These are phyloP conservation scores for Thripadectes ignobilis DNA, from an alignment of 2,797 vertebrate species.

Conservation along the genomic window DNA sequence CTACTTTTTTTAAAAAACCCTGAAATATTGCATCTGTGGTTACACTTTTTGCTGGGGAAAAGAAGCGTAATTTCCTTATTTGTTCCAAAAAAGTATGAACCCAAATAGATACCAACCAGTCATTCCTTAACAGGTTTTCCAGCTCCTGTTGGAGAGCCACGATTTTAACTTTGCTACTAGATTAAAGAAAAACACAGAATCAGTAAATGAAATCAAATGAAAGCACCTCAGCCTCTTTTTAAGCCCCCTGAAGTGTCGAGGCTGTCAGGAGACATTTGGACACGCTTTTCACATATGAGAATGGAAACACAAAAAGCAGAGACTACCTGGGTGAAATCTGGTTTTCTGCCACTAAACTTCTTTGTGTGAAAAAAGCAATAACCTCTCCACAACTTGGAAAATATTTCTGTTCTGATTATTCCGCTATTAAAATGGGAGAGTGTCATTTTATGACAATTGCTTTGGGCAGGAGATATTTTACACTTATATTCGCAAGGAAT, in stretches of 20 bases:
- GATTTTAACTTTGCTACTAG: not conserved
- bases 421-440: constrained; percentile 70
- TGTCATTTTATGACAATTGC: constrained; percentile 67
- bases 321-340: constrained; percentile 9
- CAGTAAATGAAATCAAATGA: not conserved
- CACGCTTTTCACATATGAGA: not conserved
- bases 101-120: not conserved
- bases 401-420: constrained; percentile 69
- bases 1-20: not conserved
- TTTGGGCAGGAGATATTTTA: constrained; percentile 73
- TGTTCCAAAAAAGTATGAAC: not conserved
- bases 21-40: not conserved
- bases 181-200: constrained; percentile 38
- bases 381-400: constrained; percentile 55
- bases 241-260: constrained; percentile 7
- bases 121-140: not conserved
- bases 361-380: constrained; percentile 66
- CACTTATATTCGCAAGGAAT: constrained; percentile 61
- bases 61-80: not conserved
- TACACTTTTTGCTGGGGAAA: not conserved
- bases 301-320: not conserved
- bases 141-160: not conserved
- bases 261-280: constrained; percentile 63
- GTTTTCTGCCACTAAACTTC: constrained; percentile 52
- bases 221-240: not conserved